phyloP scores from a whole-genome alignment of 2,113 vertebrate genomes.

The Azemiops feae region DNA sequence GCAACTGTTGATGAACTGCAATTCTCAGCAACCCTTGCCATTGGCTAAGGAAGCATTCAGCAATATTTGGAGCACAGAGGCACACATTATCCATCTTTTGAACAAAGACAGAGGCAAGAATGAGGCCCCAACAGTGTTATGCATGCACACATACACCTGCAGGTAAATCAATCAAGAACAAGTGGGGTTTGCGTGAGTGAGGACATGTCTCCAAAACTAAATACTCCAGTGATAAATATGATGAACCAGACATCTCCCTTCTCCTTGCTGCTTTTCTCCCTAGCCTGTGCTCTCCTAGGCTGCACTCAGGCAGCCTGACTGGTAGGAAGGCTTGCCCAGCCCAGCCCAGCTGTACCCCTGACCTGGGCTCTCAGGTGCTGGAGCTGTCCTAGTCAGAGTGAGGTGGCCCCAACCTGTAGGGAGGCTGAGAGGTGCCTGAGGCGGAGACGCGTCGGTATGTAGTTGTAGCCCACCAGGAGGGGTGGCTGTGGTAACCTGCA shows the following conservation, averaged over 20 bases:
- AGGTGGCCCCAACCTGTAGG: constrained; percentile 46
- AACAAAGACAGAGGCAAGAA: background rate
- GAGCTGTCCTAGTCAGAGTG: constrained; percentile 54
- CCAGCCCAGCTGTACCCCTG: constrained; percentile 48
- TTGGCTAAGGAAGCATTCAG: background rate
- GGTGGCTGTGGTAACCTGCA: constrained; percentile 29
- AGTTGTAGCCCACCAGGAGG: constrained; percentile 56
- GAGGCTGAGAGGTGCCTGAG: constrained; percentile 43
- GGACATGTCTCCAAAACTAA: background rate
- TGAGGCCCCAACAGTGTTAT: background rate
- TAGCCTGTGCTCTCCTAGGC: background rate
- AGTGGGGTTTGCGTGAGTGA: background rate
- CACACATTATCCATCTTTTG: background rate
- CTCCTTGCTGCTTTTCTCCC: background rate
- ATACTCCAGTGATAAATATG: background rate
- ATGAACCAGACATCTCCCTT: background rate
- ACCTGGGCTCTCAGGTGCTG: constrained; percentile 61
- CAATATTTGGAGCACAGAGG: background rate
- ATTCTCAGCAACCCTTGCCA: background rate
- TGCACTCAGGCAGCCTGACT: background rate
- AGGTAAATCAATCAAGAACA: background rate
- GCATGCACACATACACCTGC: background rate
- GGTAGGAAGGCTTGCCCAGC: background rate
- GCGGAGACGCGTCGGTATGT: constrained; percentile 73
- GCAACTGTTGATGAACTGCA: background rate